Evolutionary conservation across 2,113 vertebrate species (phyloP), one percentile per base, ranked within the genome.

Genomic region (Lagopus leucura): DNA sequence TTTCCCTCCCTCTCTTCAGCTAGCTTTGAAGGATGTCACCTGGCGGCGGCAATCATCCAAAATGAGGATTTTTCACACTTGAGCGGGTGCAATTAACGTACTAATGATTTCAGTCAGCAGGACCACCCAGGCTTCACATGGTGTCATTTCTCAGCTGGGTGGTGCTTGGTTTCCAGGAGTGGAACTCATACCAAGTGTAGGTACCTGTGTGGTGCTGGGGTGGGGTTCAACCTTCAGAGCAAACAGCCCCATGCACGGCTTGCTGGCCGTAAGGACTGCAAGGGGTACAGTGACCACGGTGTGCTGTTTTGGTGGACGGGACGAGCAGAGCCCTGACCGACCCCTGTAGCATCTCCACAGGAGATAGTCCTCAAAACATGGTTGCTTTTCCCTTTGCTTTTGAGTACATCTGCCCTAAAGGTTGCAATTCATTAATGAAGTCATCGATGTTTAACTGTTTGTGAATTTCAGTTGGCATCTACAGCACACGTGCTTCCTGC

Each of bases 281-380:
- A 25, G 61, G 47, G 52, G 8, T 8, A 17, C 2, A 4, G n/a
- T 8, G 34, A 40, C 25, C 0, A 0, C 22, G 42, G 34, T 28
- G 12, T 15, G 18, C 30, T 7, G 43, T 11, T 65, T 83, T 67
- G 57, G 24, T 47, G 60, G 48, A 64, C 47, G 60, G 76, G 32
- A 4, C 11, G 6, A n/a, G 57, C 64, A 34, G 9, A 60, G 47
- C 42, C 50, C 47, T 50, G 54, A 11, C 5, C 19, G 47, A 17
- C 4, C 24, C 48, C 48, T 28, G 52, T 42, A 82, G 82, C 43
- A 75, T 13, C 6, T 55, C 21, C 17, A 2, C 8, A 1, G 54
- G 27, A 63, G 2, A 54, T 2, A 32, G 43, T 13, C 43, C 57
- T 90, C 38, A 65, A 7, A 11, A 3, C 0, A 0, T 2, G 6